Evolutionary conservation across 2,888 invertebrate species (phyloP), one percentile per base, ranked within the genome.

Genomic region (Pocota personata): DNA sequence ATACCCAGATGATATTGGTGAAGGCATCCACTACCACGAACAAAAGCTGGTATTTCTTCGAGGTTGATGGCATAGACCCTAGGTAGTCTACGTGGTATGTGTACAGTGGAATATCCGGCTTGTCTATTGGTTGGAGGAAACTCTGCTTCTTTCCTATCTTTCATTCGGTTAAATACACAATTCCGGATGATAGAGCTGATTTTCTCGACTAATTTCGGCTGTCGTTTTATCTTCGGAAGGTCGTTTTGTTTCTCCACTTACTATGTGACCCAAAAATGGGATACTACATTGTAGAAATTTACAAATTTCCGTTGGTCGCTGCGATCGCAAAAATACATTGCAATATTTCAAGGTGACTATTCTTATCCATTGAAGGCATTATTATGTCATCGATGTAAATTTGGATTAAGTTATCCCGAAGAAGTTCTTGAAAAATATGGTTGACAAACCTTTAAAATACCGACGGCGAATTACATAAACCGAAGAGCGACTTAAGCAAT

Each of bases 401-500:
- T 21, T 43, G 1, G 12, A 60, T 46, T 0, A 30, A 4, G 1
- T 37, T 8, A 1, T 52, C n/a, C n/a, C 24, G 21, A n/a, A 66
- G 16, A 21, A 73, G 35, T 16, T 30, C 7, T 32, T 58, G n/a
- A 48, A 66, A 72, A 7, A 72, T 16, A 0, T 4, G 16, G 10
- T 73, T 58, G 0, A 80, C 62, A 10, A 58, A 83, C 19, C 91
- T 52, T 24, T 88, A 90, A 55, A 92, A 91, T n/a, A 89, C 88
- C 5, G 89, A 82, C 8, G 92, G 92, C 7, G 88, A 89, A 19
- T 90, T 91, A 46, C 89, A 90, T 3, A 92, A 58, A 2, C 92
- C 92, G 88, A 92, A 93, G 0, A 92, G 91, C 46, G 88, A 88
- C 80, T 86, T 89, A 4, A 89, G 30, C 82, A 92, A 92, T 83